These are phyloP conservation scores for Thunnus thynnus DNA, from an alignment of 2,113 vertebrate species.

Conservation along the genomic window DNA sequence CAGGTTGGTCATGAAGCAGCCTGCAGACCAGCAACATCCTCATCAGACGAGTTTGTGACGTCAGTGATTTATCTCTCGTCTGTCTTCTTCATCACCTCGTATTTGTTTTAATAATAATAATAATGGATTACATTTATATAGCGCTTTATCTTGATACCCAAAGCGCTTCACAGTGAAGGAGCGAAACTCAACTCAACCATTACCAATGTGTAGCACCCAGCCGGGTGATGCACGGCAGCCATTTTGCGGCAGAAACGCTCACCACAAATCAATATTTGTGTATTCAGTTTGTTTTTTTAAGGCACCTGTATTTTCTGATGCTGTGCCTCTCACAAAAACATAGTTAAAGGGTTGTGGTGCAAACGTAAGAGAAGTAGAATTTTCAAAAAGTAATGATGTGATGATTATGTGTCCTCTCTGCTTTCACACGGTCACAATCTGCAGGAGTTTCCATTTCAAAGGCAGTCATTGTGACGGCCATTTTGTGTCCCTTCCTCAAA, in stretches of 20 bases:
- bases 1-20: not conserved
- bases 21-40: not conserved
- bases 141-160: too few relatives aligned
- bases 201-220: too few relatives aligned
- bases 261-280: not conserved
- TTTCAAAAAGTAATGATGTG: not conserved
- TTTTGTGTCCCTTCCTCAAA: constrained; percentile 31
- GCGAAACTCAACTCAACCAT: too few relatives aligned
- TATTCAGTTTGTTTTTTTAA: not conserved
- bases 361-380: not conserved
- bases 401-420: not conserved
- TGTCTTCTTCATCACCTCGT: not conserved
- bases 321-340: not conserved
- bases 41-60: not conserved
- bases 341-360: not conserved
- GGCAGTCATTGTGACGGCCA: constrained; percentile 2
- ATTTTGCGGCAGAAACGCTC: too few relatives aligned
- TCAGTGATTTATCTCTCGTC: not conserved
- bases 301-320: not conserved
- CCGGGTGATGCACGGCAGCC: too few relatives aligned
- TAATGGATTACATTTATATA: too few relatives aligned
- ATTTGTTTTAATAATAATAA: too few relatives aligned
- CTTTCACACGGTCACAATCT: not conserved
- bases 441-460: not conserved
- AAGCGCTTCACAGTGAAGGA: too few relatives aligned